Evolutionary conservation across 1,140 invertebrate genomes (phyloP), one percentile per base, ranked within the genome.

Genomic region (Panagrolaimus sp.): DNA sequence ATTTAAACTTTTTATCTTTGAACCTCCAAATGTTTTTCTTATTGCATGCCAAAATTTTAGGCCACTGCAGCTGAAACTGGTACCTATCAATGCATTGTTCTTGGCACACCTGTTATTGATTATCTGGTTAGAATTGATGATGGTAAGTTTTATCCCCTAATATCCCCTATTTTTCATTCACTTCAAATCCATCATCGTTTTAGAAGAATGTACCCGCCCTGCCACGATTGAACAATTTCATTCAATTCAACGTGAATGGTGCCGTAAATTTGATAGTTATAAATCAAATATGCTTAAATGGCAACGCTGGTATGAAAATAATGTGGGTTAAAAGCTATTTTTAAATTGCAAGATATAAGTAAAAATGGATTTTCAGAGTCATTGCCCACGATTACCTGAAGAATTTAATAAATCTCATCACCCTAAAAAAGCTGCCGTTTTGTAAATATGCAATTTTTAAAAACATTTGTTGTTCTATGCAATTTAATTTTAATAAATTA

Each of bases 161-260:
- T 7, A 38, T 38, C 32, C n/a, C 32, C 2, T 38, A 38, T 38
- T 38, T 38, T 4, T 38, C 32, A 38, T 38, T 38, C 32, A 38
- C 32, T 4, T 38, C n/a, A n/a, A n/a, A n/a, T 38, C 32, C 32
- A 38, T 38, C 32, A 4, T 38, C n/a, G n/a, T 38, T 38, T 38
- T 38, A 38, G 79, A 74, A 48, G 72, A 80, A 62, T 80, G 78
- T 62, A 63, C 72, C 21, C 71, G 71, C 12, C 78, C 78, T 24
- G 78, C 69, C 43, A 80, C 66, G 52, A 55, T 80, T 21, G 70
- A 73, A 43, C 79, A 80, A 67, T 80, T 82, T 63, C 77, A 68
- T 17, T 74, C 78, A 12, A 68, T 75, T n/a, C 77, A 80, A 55
- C 63, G 78, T 10, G 78, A 80, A 63, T 80, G 78, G 78, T 80